phyloP scores from a whole-genome alignment of 1,140 invertebrate species.

The Lucilia cuprina region DNA sequence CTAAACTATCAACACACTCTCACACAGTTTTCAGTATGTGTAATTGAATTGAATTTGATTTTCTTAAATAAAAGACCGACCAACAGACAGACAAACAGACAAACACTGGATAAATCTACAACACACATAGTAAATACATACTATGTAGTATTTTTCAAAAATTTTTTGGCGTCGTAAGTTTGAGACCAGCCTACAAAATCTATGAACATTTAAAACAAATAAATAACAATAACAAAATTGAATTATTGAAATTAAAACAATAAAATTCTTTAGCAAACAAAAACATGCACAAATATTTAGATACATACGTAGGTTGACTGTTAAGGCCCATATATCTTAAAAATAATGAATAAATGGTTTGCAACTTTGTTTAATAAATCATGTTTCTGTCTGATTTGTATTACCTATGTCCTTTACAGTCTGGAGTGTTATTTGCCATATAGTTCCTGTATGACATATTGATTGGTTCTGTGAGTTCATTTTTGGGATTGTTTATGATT shows the following conservation, averaged over 20 bases:
- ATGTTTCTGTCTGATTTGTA: no score
- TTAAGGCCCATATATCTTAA: not conserved
- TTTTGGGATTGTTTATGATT: no score
- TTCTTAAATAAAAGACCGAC: not conserved
- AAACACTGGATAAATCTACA: no score
- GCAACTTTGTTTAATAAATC: no score
- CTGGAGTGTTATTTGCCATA: no score
- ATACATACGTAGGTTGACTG: not conserved
- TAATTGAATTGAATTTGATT: not conserved
- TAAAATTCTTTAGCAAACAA: not conserved
- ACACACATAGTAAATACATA: no score
- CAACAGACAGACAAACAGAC: no score
- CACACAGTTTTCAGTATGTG: not conserved
- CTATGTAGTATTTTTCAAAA: no score
- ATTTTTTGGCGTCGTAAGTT: not conserved
- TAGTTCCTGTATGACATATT: no score
- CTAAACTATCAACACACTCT: not conserved
- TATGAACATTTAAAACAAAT: not conserved
- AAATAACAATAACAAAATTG: not conserved
- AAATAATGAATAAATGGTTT: no score
- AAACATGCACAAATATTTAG: not conserved
- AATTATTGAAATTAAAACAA: not conserved
- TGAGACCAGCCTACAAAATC: not conserved
- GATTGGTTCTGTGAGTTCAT: no score
- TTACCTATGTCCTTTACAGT: no score